Evolutionary conservation across 2,888 invertebrate genomes (phyloP).

Genomic region (Bellardia pandia): DNA sequence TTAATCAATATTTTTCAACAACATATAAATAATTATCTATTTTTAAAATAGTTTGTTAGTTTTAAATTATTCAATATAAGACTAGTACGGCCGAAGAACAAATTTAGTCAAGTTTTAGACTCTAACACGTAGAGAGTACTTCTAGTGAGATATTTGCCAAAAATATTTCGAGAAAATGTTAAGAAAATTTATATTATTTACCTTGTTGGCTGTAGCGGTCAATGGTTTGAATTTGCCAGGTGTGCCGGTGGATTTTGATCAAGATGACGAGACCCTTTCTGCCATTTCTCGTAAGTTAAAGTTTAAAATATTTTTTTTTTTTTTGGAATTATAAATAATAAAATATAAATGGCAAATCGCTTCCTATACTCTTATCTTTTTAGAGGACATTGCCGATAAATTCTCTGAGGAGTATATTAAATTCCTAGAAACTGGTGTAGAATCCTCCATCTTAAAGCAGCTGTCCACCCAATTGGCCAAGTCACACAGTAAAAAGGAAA

Average conservation of each 20-base stretch:
- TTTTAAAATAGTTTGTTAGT: background rate
- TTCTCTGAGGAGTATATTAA: constrained; percentile 79
- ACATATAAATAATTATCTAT: background rate
- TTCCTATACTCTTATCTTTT: background rate
- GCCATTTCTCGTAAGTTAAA: constrained; percentile 76
- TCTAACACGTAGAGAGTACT: background rate
- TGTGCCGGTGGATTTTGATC: constrained; percentile 73
- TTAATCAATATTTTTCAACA: background rate
- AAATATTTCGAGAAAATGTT: constrained; percentile 52
- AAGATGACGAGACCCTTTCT: constrained; percentile 74
- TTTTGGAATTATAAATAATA: too few relatives aligned
- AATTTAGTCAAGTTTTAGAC: constrained; percentile 46
- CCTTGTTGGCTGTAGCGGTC: constrained; percentile 58
- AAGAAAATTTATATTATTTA: constrained; percentile 61
- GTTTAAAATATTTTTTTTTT: too few relatives aligned
- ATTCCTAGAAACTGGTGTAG: constrained; percentile 77
- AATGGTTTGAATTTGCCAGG: constrained; percentile 73
- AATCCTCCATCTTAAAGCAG: constrained; percentile 75
- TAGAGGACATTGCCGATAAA: constrained; percentile 78
- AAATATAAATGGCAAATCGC: too few relatives aligned
- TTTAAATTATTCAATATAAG: background rate
- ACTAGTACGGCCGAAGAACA: background rate
- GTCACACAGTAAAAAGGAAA: constrained; percentile 76
- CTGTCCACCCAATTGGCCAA: constrained; percentile 77
- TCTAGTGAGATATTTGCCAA: background rate